Evolutionary conservation across 2,797 vertebrate species (phyloP).

Genomic region (Tenualosa ilisha): DNA sequence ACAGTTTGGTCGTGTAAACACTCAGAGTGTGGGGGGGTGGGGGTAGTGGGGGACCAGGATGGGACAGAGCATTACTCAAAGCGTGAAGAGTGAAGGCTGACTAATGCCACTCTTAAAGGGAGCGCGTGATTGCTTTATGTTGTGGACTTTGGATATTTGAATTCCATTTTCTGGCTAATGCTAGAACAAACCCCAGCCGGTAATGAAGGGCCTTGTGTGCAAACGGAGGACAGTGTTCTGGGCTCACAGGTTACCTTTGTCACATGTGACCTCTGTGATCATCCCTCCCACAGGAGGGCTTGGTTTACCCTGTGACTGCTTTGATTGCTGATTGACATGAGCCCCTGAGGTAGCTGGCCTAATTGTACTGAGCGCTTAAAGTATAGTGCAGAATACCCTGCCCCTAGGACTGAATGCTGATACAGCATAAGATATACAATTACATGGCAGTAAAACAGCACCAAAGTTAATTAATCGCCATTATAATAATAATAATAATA

Average conservation of each 20-base stretch:
- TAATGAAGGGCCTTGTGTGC: slow-evolving; percentile 46
- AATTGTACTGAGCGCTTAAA: background rate
- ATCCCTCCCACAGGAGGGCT: slow-evolving; percentile 1
- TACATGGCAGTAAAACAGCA: background rate
- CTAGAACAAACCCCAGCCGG: slow-evolving; percentile 46
- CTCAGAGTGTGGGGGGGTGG: slow-evolving; percentile 26
- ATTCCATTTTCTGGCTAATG: slow-evolving; percentile 58
- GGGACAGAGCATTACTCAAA: slow-evolving; percentile 37
- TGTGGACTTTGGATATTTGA: slow-evolving; percentile 57
- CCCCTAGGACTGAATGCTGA: background rate
- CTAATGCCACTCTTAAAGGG: slow-evolving; percentile 50
- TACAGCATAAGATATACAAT: background rate
- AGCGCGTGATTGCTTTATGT: slow-evolving; percentile 42
- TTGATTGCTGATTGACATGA: slow-evolving; percentile 16
- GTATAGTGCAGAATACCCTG: background rate
- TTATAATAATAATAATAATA: no score
- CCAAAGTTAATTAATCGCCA: no score
- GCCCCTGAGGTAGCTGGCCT: slow-evolving; percentile 7
- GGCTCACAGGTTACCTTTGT: slow-evolving; percentile 35
- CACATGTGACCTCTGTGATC: slow-evolving; percentile 30
- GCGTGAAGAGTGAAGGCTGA: slow-evolving; percentile 31
- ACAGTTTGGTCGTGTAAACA: slow-evolving; percentile 44
- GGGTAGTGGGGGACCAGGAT: background rate
- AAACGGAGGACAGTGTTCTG: slow-evolving; percentile 24
- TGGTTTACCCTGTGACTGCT: slow-evolving; percentile 2